Evolutionary conservation across 1,140 invertebrate genomes (phyloP).

Genomic region (Saxidomus purpurata): DNA sequence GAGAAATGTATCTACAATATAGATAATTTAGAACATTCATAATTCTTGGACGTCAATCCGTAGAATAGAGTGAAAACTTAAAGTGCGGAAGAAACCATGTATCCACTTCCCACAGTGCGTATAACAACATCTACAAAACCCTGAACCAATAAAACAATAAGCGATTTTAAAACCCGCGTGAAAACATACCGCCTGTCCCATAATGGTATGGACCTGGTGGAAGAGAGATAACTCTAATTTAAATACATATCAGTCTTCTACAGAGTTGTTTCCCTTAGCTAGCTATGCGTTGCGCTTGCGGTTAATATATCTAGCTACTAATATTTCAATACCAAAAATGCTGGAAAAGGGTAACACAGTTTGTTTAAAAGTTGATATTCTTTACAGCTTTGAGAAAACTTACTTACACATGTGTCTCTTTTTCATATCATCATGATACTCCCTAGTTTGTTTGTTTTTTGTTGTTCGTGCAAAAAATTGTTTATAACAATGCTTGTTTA

Average conservation of each 20-base stretch:
- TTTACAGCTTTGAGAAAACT: too few species aligned
- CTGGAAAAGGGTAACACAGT: too few species aligned
- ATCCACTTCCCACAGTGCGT: not conserved
- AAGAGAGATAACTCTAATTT: conserved; percentile 36
- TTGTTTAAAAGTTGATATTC: too few species aligned
- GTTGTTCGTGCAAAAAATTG: too few species aligned
- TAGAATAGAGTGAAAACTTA: not conserved
- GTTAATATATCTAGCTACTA: not conserved
- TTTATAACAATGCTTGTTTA: too few species aligned
- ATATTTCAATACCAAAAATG: too few species aligned
- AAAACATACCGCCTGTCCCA: conserved; percentile 34
- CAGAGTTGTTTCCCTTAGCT: not conserved
- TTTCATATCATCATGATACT: too few species aligned
- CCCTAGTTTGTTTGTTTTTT: too few species aligned
- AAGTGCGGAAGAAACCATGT: not conserved
- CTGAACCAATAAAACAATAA: conserved; percentile 41
- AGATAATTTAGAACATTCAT: not conserved
- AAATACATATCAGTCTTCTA: not conserved
- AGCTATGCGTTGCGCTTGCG: not conserved
- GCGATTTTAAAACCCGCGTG: not conserved
- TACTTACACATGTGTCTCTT: too few species aligned
- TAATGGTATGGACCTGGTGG: conserved; percentile 54
- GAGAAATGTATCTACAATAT: too few species aligned
- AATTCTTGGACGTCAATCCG: not conserved
- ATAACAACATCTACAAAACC: conserved; percentile 1